Conservation (phyloP, 2,113 vertebrate species). For the Thomomys bottae region DNA sequence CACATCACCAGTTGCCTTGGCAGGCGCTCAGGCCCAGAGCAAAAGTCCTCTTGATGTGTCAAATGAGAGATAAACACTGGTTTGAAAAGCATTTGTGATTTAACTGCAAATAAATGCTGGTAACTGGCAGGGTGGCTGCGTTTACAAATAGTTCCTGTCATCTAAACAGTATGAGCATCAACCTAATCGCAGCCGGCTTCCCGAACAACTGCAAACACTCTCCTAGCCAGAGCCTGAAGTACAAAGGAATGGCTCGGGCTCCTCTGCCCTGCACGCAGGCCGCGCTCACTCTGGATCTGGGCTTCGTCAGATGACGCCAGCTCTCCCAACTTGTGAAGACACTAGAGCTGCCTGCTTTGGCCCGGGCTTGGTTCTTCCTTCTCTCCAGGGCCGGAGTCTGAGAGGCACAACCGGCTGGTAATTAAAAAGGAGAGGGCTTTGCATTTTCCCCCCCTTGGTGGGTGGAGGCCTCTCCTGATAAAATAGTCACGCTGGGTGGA, state of each 20-base stretch:
- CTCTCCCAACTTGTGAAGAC: constrained; percentile 4
- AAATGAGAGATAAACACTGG: constrained; percentile 85
- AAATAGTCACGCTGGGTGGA: background rate
- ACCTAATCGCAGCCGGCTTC: constrained; percentile 81
- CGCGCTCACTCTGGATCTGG: constrained; percentile 42
- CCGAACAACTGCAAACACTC: constrained; percentile 83
- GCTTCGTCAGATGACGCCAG: constrained; percentile 37
- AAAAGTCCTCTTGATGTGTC: constrained; percentile 85
- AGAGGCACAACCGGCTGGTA: background rate
- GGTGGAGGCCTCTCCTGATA: background rate
- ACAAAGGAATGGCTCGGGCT: too few relatives aligned
- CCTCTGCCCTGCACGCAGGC: too few relatives aligned
- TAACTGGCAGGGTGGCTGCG: constrained; percentile 69
- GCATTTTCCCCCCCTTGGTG: too few relatives aligned
- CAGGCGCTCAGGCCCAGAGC: constrained; percentile 78
- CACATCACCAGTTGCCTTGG: constrained; percentile 85
- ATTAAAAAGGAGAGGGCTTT: background rate
- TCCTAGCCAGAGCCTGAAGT: constrained; percentile 50
- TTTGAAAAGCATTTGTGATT: constrained; percentile 82
- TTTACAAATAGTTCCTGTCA: constrained; percentile 86
- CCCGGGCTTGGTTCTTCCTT: background rate
- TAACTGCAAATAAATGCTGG: constrained; percentile 83
- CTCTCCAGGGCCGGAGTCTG: background rate
- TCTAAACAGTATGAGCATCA: constrained; percentile 81
- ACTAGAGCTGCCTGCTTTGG: background rate